Evolutionary conservation across 2,113 vertebrate genomes (phyloP), one percentile per base, ranked within the genome.

Genomic region (Archilochus colubris): DNA sequence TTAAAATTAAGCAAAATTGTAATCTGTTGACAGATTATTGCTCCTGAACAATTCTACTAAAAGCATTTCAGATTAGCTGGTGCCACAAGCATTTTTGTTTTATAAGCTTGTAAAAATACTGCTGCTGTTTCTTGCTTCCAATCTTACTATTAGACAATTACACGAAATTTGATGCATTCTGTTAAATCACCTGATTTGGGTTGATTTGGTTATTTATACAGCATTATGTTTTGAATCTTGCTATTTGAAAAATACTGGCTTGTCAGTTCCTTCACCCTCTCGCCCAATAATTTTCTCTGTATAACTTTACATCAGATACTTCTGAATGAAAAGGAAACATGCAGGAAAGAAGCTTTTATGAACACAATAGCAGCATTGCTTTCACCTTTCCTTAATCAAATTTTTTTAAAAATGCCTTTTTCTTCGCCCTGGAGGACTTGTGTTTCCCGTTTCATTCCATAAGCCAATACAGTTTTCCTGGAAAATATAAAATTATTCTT

Each of bases 1-100:
- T 98, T 98, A 98, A 98, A 98, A 98, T 98, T 98, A 98, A 98
- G 97, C 98, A 98, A 98, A 98, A 98, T 98, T 98, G 97, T 98
- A 98, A 98, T 98, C 98, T 98, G 98, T 97, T 98, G 98, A 98
- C 98, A 98, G 98, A 98, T 98, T 98, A 98, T 97, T 97, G 97
- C 97, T 97, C 93, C 97, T 94, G 97, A 98, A 98, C 97, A 98
- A 98, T 98, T 97, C 97, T 97, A 97, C 97, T 97, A 96, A 98
- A 98, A 98, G 98, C 97, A 96, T 97, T 98, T 98, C 98, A 96
- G 97, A 97, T 98, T 97, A 98, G 97, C 96, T 96, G 95, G 95
- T 97, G 96, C 97, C 97, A 97, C 54, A 38, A 97, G 97, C 97
- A 96, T 96, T 97, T 97, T 95, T 97, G 97, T 97, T 98, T 98